These are phyloP conservation scores for Helogale parvula DNA, from an alignment of 2,113 vertebrate species.

Conservation along the genomic window DNA sequence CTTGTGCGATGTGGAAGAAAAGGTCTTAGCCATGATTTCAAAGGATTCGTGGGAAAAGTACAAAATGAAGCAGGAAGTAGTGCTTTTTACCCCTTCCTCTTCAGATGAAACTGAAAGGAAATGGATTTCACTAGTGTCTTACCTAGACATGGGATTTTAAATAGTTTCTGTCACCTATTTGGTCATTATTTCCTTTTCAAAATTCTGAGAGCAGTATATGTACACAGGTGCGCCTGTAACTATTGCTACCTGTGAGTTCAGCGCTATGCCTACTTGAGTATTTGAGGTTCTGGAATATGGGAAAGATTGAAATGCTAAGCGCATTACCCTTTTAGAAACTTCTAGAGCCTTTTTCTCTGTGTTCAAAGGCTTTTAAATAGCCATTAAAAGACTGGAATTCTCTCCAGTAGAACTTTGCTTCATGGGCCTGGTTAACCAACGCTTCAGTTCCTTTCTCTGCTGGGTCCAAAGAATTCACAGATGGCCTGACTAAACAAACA, in stretches of 20 bases:
- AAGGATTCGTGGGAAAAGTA: neutral
- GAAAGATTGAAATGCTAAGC: neutral
- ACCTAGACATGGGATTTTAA: neutral
- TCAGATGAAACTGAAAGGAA: conserved; percentile 33
- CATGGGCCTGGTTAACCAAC: neutral
- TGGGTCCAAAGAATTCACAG: neutral
- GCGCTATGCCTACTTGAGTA: neutral
- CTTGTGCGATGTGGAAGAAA: neutral
- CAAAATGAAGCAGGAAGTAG: conserved; percentile 30
- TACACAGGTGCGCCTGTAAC: neutral
- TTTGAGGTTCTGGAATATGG: neutral
- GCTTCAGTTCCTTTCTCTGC: neutral
- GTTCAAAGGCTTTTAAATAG: conserved; percentile 22
- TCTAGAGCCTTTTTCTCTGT: conserved; percentile 41
- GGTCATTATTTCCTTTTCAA: neutral
- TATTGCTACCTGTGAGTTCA: neutral
- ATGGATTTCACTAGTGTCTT: neutral
- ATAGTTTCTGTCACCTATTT: neutral
- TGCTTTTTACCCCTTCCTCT: neutral
- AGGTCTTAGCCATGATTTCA: neutral
- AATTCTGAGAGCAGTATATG: neutral
- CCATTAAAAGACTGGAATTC: neutral
- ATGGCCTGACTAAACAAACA: neutral
- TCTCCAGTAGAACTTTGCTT: conserved; percentile 25
- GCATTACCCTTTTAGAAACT: neutral